Evolutionary conservation across 2,888 invertebrate species (phyloP), one percentile per base, ranked within the genome.

Genomic region (Tortricodes alternella): DNA sequence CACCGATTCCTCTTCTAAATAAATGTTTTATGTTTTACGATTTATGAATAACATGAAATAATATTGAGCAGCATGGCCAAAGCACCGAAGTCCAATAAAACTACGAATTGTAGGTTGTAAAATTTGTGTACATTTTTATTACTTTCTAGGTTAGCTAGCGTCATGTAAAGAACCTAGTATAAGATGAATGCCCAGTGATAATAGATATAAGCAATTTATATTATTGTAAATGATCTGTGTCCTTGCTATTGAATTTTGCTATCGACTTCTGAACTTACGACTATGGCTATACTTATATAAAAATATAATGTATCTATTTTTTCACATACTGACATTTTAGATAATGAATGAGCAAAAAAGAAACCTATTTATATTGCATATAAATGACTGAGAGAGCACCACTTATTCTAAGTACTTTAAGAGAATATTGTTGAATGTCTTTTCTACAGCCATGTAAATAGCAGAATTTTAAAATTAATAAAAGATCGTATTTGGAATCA

Each of bases 381-480:
- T 76, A 78, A 83, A 80, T 69, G 88, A 89, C 87, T 89, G 88
- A 89, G 70, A 80, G 74, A 83, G 77, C 80, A 78, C 75, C 73
- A 79, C 76, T 76, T 85, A 85, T 78, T 83, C 80, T 87, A 85
- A 83, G 85, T 85, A 87, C 84, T 76, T 80, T 77, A 85, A 83
- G 83, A 80, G 65, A 68, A 78, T 78, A 80, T 78, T 83, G 83
- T 84, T 74, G 72, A 72, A 67, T 85, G 87, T 84, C 79, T 86
- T 89, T 88, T 88, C 83, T 87, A 89, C 84, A 81, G 83, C 83
- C 86, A 74, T 90, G 89, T 90, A 89, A 74, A 87, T 87, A 89
- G 85, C 88, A 71, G 78, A 72, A 78, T 73, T 62, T 64, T 71
- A 70, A 79, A 69, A 64, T 62, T 65, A 75, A 74, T 80, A 76